A percentile compares a stretch with the other conserved stretches of the same genome.
These are phyloP conservation scores for Psittacara wagleri DNA, from an alignment of 2,113 vertebrate genomes.

Conservation along the genomic window DNA sequence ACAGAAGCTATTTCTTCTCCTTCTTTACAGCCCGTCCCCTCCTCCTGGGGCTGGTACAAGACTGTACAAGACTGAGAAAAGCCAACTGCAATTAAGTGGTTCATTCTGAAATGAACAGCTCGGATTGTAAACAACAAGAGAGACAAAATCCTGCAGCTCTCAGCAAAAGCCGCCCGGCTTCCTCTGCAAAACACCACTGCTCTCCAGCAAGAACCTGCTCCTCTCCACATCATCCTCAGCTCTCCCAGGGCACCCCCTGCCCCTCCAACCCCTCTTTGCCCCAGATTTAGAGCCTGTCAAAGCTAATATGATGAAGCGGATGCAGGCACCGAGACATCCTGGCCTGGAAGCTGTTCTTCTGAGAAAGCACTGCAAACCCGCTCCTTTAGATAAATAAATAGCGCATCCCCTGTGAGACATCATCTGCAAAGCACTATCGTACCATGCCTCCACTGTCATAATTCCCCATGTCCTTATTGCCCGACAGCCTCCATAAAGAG, in stretches of 20 bases:
- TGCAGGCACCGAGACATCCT: background rate
- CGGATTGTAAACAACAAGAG: background rate
- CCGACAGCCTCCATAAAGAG: constrained; percentile 61
- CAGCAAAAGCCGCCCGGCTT: constrained; percentile 6
- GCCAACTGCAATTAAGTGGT: constrained; percentile 19
- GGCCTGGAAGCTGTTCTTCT: constrained; percentile 20
- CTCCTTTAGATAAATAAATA: constrained; percentile 52
- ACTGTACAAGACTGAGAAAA: background rate
- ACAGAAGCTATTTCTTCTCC: background rate
- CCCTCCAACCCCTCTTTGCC: constrained; percentile 7
- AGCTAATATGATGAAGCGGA: background rate
- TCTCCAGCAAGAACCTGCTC: background rate
- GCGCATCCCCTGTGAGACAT: constrained; percentile 12
- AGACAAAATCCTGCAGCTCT: background rate
- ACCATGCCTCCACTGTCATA: background rate
- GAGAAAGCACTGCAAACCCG: constrained; percentile 35
- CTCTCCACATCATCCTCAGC: background rate
- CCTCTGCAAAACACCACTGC: background rate
- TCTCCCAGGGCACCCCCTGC: background rate
- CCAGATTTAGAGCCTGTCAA: constrained; percentile 49
- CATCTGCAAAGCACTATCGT: constrained; percentile 9
- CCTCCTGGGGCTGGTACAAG: background rate
- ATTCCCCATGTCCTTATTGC: constrained; percentile 61
- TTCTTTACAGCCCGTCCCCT: background rate
- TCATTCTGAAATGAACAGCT: background rate